Evolutionary conservation across 2,113 vertebrate genomes (phyloP).

Genomic region (Natator depressus): DNA sequence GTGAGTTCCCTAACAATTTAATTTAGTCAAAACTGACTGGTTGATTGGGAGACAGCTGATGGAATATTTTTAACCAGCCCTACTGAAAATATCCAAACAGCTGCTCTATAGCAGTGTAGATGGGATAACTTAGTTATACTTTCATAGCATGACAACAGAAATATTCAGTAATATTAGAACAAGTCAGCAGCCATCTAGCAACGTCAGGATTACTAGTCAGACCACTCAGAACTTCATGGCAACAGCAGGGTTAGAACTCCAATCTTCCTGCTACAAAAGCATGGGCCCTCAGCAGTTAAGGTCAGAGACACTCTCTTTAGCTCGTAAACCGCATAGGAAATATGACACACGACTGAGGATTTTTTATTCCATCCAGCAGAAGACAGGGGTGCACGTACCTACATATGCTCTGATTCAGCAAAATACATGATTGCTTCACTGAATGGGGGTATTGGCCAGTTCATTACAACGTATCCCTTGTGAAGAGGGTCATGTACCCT

Average conservation of each 20-base stretch:
- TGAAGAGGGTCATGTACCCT: background rate
- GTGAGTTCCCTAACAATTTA: background rate
- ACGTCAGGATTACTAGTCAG: background rate
- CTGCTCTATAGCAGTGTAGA: background rate
- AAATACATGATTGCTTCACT: rapidly evolving
- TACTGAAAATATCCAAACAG: background rate
- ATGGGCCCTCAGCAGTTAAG: background rate
- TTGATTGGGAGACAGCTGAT: background rate
- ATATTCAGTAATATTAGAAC: background rate
- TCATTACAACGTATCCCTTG: background rate
- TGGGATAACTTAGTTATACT: background rate
- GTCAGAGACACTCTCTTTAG: background rate
- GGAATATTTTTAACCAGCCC: background rate
- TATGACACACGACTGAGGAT: background rate
- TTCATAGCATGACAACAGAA: background rate
- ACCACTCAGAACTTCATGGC: background rate
- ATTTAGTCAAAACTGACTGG: background rate
- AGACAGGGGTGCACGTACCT: background rate
- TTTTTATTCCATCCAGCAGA: background rate
- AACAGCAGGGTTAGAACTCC: background rate
- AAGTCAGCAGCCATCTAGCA: background rate
- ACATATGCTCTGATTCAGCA: background rate
- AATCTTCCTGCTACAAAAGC: background rate
- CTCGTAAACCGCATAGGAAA: background rate
- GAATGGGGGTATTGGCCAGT: rapidly evolving